Evolutionary conservation across 2,888 invertebrate genomes (phyloP), one percentile per base, ranked within the genome.

Genomic region (Clitarchus hookeri): DNA sequence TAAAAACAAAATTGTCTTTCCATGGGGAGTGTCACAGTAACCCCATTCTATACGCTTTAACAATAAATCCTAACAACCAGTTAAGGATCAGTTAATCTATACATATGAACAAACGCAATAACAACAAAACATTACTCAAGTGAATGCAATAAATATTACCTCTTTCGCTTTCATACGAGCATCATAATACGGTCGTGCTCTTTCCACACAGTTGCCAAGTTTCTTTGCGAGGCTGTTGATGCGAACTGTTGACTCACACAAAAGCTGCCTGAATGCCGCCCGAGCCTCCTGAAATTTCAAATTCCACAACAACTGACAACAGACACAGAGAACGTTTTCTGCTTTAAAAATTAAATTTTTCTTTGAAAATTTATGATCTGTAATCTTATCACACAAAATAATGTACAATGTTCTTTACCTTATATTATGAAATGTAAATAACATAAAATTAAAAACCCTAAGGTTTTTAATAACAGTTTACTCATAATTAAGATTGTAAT

Each of bases 161-260:
- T 88, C 88, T 84, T 87, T 87, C 23, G 88, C 88, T 44, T 87
- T 87, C 85, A 87, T 87, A 6, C 88, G 92, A 0, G 98, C 95
- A 89, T 98, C 97, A 92, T 97, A 97, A 91, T 97, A 98, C 9
- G 97, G 97, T 88, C 98, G 93, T 1, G 98, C 97, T 91, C 96
- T 96, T 90, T 97, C 96, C 88, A 98, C 97, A 90, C 96, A 97
- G 86, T 94, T 94, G 48, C 98, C 98, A 85, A 97, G 92, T 90
- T 97, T 96, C 90, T 96, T 96, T 0, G 96, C 95, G 89, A 98
- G 93, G 86, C 95, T 93, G 90, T 97, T 97, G 87, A 98, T 93
- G 78, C 96, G 94, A 19, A 96, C 94, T 13, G 97, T 97, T 0
- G 97, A 96, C 91, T 98, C 97, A 90, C 96, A 96, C 87, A 97